Evolutionary conservation across 2,113 vertebrate species (phyloP).

Genomic region (Marmota flaviventris): DNA sequence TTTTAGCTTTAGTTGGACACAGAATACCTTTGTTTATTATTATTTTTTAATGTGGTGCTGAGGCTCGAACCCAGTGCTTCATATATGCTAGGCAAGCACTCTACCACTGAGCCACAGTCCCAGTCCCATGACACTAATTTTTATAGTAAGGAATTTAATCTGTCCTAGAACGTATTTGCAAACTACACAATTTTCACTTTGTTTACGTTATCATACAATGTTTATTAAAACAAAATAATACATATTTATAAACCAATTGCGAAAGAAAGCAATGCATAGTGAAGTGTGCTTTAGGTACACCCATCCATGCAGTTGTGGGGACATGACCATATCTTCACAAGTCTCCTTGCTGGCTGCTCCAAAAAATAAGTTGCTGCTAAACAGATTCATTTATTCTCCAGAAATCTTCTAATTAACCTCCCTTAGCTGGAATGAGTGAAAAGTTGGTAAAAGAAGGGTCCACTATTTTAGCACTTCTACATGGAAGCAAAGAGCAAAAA

Average conservation of each 20-base stretch:
- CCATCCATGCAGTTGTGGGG: accelerated
- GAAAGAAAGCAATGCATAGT: background rate
- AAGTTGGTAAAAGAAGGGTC: background rate
- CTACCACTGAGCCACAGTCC: too few species aligned
- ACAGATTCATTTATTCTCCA: background rate
- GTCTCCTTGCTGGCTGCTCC: background rate
- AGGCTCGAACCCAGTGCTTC: too few species aligned
- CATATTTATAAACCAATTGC: background rate
- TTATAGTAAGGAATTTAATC: background rate
- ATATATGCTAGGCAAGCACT: too few species aligned
- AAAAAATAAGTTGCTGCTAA: background rate
- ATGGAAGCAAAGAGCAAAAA: background rate
- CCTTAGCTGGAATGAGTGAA: background rate
- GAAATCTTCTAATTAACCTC: background rate
- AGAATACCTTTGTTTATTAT: too few species aligned
- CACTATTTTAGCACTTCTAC: background rate
- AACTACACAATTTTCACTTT: background rate
- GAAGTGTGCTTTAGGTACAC: too few species aligned
- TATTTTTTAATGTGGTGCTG: too few species aligned
- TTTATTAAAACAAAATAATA: background rate
- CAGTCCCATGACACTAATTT: background rate
- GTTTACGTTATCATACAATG: background rate
- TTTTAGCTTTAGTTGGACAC: too few species aligned
- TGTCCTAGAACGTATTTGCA: background rate
- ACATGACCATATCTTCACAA: accelerated